These are phyloP conservation scores for Machimus rusticus DNA, from an alignment of 2,888 invertebrate genomes.

Conservation along the genomic window DNA sequence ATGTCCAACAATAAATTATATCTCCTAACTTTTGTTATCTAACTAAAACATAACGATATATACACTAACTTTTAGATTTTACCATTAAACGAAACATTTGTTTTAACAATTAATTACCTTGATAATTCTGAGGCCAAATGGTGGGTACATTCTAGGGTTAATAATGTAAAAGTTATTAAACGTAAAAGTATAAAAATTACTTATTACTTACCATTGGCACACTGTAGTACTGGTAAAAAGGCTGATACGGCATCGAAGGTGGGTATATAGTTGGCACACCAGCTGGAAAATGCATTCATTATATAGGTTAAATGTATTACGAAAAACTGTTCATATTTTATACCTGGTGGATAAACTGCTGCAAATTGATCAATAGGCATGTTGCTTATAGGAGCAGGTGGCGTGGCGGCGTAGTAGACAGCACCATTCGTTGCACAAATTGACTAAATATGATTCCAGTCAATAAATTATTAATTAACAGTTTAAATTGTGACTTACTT, in stretches of 20 bases:
- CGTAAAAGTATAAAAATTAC: background rate
- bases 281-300: slow-evolving; percentile 57
- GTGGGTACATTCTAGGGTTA: slow-evolving; percentile 62
- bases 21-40: background rate
- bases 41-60: background rate
- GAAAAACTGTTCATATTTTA: background rate
- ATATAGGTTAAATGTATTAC: background rate
- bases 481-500: slow-evolving; percentile 63
- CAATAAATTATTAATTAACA: slow-evolving; percentile 35
- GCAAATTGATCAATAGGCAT: slow-evolving; percentile 65
- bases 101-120: slow-evolving; percentile 58
- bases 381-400: slow-evolving; percentile 63
- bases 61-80: background rate
- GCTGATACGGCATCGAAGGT: slow-evolving; percentile 65
- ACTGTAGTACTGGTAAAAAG: slow-evolving; percentile 65
- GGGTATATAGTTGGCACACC: slow-evolving; percentile 64
- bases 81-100: background rate
- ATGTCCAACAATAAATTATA: background rate
- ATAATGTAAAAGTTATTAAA: slow-evolving; percentile 33
- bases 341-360: slow-evolving; percentile 64
- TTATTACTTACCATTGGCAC: slow-evolving; percentile 61
- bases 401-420: slow-evolving; percentile 63
- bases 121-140: slow-evolving; percentile 65
- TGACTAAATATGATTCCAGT: slow-evolving; percentile 54
- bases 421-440: slow-evolving; percentile 64